phyloP scores from a whole-genome alignment of 2,797 vertebrate species.

The Linurgus olivaceus region DNA sequence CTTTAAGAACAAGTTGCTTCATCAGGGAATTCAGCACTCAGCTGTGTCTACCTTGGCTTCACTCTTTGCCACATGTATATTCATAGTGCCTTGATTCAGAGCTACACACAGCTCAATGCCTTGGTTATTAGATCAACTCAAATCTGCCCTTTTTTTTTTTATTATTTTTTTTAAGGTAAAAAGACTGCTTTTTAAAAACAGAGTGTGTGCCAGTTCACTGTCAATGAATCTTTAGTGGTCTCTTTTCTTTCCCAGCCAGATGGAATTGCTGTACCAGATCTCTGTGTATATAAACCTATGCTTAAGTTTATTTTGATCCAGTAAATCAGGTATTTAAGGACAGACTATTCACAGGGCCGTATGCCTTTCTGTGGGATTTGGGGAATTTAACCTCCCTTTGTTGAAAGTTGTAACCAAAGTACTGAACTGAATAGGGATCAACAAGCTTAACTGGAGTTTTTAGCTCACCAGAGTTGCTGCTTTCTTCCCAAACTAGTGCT shows the following conservation, averaged over 20 bases:
- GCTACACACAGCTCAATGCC: not conserved
- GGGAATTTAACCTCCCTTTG: not conserved
- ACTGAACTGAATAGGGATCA: not conserved
- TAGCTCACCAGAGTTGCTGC: not conserved
- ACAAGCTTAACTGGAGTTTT: not conserved
- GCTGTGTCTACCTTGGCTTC: not conserved
- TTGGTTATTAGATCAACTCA: not conserved
- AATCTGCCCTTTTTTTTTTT: not conserved
- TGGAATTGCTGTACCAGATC: not conserved
- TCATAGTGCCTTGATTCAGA: not conserved
- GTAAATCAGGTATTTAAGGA: slow-evolving; percentile 15
- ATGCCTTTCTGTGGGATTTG: not conserved
- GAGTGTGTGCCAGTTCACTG: not conserved
- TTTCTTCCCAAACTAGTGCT: not conserved
- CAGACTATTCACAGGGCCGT: not conserved
- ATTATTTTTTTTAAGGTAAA: not conserved
- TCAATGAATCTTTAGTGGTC: not conserved
- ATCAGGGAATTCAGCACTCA: slow-evolving; percentile 15
- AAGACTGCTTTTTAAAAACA: not conserved
- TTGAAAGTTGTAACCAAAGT: not conserved
- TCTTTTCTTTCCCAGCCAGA: not conserved
- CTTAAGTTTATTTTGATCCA: slow-evolving; percentile 14
- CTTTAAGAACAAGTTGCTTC: slow-evolving; percentile 36
- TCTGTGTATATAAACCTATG: not conserved
- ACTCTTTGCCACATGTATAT: not conserved